Percentiles rank a stretch among this genome's conserved stretches.
Conservation (phyloP, 2,888 invertebrate species). For the Parthenolecanium corni region DNA sequence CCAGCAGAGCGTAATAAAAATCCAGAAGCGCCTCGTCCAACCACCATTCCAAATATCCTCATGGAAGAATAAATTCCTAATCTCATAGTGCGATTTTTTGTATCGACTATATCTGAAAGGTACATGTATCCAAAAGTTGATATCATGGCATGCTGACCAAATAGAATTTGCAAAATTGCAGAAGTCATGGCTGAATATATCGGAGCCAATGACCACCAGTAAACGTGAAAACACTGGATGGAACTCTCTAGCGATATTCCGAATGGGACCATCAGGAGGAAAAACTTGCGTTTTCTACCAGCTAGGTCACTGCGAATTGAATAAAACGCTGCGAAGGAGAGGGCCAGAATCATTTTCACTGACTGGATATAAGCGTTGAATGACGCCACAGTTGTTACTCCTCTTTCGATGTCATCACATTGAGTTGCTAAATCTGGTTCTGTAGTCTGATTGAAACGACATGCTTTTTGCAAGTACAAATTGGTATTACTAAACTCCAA, state of each 20-base stretch:
- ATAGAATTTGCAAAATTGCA: not conserved
- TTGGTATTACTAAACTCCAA: constrained; percentile 5
- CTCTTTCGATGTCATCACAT: constrained; percentile 16
- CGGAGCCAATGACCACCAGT: constrained; percentile 33
- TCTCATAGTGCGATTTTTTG: constrained; percentile 4
- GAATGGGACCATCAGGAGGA: constrained; percentile 31
- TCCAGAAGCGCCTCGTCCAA: constrained; percentile 7
- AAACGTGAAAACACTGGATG: constrained; percentile 31
- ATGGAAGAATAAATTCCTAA: not conserved
- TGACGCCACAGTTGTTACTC: not conserved
- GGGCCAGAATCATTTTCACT: not conserved
- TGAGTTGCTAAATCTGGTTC: constrained; percentile 16
- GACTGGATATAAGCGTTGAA: not conserved
- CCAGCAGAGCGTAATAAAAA: not conserved
- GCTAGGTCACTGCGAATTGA: constrained; percentile 7
- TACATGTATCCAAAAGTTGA: not conserved
- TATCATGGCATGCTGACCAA: not conserved
- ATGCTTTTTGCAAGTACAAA: constrained; percentile 18
- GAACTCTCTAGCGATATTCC: constrained; percentile 32
- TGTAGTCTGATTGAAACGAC: not conserved
- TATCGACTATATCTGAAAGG: not conserved
- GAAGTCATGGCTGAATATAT: not conserved
- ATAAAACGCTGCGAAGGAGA: not conserved
- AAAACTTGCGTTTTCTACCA: constrained; percentile 29
- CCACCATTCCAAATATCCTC: not conserved